Percentiles rank a stretch among this genome's conserved stretches.
Evolutionary conservation across 2,888 invertebrate species (phyloP).

Genomic region (Polydrusus tereticollis): DNA sequence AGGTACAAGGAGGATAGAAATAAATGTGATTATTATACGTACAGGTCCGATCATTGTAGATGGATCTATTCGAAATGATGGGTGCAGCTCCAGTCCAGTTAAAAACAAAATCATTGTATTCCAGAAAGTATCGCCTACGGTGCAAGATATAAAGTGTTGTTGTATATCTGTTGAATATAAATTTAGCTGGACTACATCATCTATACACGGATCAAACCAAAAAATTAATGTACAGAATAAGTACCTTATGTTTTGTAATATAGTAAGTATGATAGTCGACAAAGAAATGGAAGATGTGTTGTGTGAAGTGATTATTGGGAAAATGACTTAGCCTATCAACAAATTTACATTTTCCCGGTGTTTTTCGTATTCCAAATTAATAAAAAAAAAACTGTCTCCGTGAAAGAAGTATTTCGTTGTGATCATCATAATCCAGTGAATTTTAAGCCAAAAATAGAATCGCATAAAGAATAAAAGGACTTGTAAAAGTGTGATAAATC

Average conservation of each 20-base stretch:
- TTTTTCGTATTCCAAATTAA: background rate
- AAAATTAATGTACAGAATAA: constrained; percentile 23
- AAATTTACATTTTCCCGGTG: background rate
- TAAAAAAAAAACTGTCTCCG: background rate
- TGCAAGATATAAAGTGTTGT: background rate
- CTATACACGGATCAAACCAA: constrained; percentile 29
- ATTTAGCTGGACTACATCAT: constrained; percentile 15
- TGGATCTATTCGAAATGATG: background rate
- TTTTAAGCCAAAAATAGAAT: constrained; percentile 16
- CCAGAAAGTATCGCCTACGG: background rate
- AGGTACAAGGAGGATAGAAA: constrained; percentile 34
- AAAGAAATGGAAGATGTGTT: background rate
- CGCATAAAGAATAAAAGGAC: background rate
- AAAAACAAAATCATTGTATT: background rate
- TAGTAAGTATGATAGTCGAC: background rate
- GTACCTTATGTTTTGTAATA: constrained; percentile 15
- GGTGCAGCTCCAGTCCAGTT: constrained; percentile 9
- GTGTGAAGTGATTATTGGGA: no score
- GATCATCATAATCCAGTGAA: constrained; percentile 19
- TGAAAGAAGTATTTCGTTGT: constrained; percentile 9
- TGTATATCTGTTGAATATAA: background rate
- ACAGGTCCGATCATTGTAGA: background rate
- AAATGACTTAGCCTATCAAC: background rate
- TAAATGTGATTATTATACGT: constrained; percentile 23
- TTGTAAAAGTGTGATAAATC: background rate